Percentiles rank a stretch among this genome's conserved stretches.
These are phyloP conservation scores for Phylloscopus collybita DNA, from an alignment of 2,797 vertebrate species.

Conservation along the genomic window DNA sequence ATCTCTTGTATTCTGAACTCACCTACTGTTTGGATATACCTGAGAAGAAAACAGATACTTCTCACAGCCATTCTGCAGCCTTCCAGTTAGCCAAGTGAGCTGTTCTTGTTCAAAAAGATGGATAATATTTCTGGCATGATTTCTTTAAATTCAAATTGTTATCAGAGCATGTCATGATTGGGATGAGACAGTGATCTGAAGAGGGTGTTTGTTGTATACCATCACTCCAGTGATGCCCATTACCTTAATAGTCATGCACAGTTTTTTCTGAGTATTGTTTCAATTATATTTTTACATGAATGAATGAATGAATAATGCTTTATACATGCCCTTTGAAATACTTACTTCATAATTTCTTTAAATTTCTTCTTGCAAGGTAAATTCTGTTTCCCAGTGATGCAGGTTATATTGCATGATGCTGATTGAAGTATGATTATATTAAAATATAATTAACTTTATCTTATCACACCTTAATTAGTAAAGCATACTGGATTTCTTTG, in stretches of 20 bases:
- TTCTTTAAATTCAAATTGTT: background rate
- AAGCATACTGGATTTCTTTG: slow-evolving; percentile 5
- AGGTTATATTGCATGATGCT: background rate
- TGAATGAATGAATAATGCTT: background rate
- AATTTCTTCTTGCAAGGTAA: background rate
- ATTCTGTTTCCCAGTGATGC: background rate
- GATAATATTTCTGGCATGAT: background rate
- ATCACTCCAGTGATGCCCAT: background rate
- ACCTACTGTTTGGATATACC: background rate
- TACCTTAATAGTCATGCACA: background rate
- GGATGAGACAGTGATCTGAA: background rate
- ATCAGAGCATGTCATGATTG: background rate
- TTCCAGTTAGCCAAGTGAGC: background rate
- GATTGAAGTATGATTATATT: background rate
- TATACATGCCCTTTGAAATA: background rate
- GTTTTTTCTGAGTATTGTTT: background rate
- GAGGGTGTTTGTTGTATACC: background rate
- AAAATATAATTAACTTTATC: background rate
- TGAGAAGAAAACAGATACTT: slow-evolving; percentile 25
- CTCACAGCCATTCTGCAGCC: background rate
- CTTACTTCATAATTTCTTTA: background rate
- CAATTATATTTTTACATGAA: background rate
- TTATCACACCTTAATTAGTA: background rate
- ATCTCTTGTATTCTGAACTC: background rate
- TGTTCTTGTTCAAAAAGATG: background rate